Percentiles rank a stretch among this genome's conserved stretches.
Evolutionary conservation across 1,140 invertebrate genomes (phyloP).

Genomic region (Eriocheir sinensis): DNA sequence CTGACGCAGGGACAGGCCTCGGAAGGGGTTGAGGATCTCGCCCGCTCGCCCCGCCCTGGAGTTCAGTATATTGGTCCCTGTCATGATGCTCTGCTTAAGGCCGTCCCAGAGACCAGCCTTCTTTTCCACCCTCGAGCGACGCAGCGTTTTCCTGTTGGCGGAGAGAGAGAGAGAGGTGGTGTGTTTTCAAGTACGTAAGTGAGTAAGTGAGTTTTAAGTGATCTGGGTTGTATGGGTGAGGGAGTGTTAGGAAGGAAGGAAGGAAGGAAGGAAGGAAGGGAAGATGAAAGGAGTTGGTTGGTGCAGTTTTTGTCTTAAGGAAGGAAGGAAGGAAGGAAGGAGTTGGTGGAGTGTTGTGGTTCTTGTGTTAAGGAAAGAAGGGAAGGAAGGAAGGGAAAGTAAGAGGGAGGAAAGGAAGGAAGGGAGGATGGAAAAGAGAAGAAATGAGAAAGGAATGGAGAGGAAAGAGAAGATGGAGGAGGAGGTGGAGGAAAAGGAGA

Average conservation of each 20-base stretch:
- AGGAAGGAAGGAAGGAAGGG: neutral
- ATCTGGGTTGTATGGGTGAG: too few species aligned
- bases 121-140: constrained; percentile 63
- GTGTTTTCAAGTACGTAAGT: neutral
- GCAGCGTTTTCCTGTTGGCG: constrained; percentile 75
- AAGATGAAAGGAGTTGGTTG: neutral
- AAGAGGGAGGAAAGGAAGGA: too few species aligned
- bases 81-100: constrained; percentile 77
- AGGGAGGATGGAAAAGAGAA: too few species aligned
- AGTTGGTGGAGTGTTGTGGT: too few species aligned
- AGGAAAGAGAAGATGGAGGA: too few species aligned
- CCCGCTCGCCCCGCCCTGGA: constrained; percentile 83
- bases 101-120: constrained; percentile 76
- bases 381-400: constrained; percentile 3
- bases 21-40: constrained; percentile 83
- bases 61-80: constrained; percentile 79
- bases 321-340: too few species aligned
- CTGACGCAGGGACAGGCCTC: constrained; percentile 82
- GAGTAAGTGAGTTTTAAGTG: too few species aligned
- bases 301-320: too few species aligned
- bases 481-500: too few species aligned
- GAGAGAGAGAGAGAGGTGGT: neutral
- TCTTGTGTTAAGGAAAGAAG: neutral
- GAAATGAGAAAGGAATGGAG: too few species aligned
- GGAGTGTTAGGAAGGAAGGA: neutral